phyloP scores from a whole-genome alignment of 2,797 vertebrate genomes.

The Lutjanus argentimaculatus region DNA sequence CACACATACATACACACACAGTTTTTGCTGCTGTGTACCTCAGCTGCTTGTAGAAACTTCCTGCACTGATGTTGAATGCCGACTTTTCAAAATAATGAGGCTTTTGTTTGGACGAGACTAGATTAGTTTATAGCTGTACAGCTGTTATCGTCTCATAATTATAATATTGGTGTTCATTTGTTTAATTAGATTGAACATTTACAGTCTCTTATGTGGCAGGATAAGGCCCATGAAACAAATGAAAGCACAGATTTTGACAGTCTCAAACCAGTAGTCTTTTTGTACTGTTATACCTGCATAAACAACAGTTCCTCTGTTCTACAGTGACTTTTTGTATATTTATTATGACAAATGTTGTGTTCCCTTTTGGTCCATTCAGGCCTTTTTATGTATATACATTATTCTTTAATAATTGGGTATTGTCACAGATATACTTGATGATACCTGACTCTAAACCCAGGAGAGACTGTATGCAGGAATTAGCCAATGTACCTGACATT shows the following conservation, averaged over 20 bases:
- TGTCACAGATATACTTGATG: slow-evolving; percentile 2
- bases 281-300: background rate
- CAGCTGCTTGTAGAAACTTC: slow-evolving; percentile 24
- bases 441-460: background rate
- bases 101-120: slow-evolving; percentile 32
- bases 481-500: background rate
- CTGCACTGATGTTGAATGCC: slow-evolving; percentile 20
- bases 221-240: slow-evolving; percentile 33
- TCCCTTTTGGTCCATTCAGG: slow-evolving; percentile 1
- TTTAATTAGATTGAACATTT: slow-evolving; percentile 32
- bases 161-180: slow-evolving; percentile 27
- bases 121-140: slow-evolving; percentile 35
- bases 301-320: background rate
- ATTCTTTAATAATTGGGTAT: slow-evolving; percentile 20
- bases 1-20: background rate
- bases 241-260: slow-evolving; percentile 14
- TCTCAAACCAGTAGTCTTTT: background rate
- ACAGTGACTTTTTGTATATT: background rate
- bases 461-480: background rate
- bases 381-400: background rate
- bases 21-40: slow-evolving; percentile 13
- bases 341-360: background rate
- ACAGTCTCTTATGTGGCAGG: slow-evolving; percentile 5
- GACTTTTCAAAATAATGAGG: slow-evolving; percentile 39
- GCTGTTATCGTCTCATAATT: slow-evolving; percentile 42